Evolutionary conservation across 2,888 invertebrate species (phyloP).

Genomic region (Calliopum simillimum): DNA sequence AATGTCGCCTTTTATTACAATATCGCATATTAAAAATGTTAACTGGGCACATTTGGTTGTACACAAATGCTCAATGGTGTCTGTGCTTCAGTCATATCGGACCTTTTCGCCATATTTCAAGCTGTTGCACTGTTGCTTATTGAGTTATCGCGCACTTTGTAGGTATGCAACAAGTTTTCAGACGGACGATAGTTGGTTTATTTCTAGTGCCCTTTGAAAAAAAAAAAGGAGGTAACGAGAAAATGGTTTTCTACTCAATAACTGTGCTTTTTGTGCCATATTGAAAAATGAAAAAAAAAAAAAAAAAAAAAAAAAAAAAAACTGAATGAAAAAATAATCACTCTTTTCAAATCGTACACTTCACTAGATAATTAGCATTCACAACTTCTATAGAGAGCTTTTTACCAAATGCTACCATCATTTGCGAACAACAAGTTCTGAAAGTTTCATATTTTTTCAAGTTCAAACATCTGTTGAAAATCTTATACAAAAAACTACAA

Average conservation of each 20-base stretch:
- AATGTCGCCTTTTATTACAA: too few species aligned
- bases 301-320: background rate
- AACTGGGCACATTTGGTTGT: too few species aligned
- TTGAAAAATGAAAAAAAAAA: background rate
- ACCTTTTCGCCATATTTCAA: background rate
- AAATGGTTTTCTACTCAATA: background rate
- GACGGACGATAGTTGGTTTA: background rate
- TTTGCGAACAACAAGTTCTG: too few species aligned
- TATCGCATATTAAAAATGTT: too few species aligned
- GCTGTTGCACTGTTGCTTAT: background rate
- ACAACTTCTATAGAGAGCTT: too few species aligned
- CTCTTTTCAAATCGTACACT: too few species aligned
- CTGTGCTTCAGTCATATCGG: background rate
- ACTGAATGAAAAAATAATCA: too few species aligned
- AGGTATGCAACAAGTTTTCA: background rate
- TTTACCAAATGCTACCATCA: too few species aligned
- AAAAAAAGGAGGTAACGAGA: background rate
- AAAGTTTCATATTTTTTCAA: too few species aligned
- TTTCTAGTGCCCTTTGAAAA: background rate
- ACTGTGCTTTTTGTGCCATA: conserved; percentile 9
- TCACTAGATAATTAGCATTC: too few species aligned
- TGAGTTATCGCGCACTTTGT: conserved; percentile 3
- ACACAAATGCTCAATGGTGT: background rate
- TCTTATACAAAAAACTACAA: too few species aligned
- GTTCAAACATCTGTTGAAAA: too few species aligned